Base-by-base conservation (phyloP, 2,888 invertebrate species). In the Ganaspis brasiliensis region DNA sequence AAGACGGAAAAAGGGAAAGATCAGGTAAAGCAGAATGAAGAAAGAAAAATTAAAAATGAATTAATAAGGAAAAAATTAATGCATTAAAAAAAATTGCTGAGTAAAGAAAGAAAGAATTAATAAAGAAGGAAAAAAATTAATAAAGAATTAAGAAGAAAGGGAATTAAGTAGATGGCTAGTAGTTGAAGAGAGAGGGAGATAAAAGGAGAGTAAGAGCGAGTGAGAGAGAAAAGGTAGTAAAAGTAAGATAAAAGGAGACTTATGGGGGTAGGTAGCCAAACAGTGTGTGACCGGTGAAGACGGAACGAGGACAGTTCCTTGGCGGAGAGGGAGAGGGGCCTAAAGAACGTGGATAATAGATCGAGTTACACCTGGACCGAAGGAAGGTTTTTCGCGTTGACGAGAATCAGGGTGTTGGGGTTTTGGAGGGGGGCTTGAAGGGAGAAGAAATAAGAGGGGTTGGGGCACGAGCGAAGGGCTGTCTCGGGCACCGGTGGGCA, bases 391-490 rank as follows among this genome's bases (percentile, higher is more conserved):
- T 74, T 19, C 5, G 63, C n/a, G 45, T 67, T 67, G 67, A 67
- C 67, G 67, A 45, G 67, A 67, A 67, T 67, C 67, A 67, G 67
- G 45, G 24, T 67, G 56, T 56, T 26, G 24, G 56, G 24, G 14
- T 19, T 55, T 21, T 21, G 56, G 45, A 57, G 72, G 9, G 70
- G 72, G 74, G 59, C 40, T 52, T 52, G 72, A 73, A 63, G 71
- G 45, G 61, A 70, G 72, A 74, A 59, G 55, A 56, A 52, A 71
- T 55, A 76, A 31, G 76, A 77, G 80, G 72, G 75, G 75, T 81
- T 12, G 79, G 79, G 81, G 81, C 19, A 82, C 81, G 72, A 55
- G 63, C 24, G 59, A 76, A 76, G 80, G 85, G 80, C 76, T 79
- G 79, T 67, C 75, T 67, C 67, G 67, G 78, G 76, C 72, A 73